Conservation (phyloP, 2,113 vertebrate species). For the Gymnobelideus leadbeateri region DNA sequence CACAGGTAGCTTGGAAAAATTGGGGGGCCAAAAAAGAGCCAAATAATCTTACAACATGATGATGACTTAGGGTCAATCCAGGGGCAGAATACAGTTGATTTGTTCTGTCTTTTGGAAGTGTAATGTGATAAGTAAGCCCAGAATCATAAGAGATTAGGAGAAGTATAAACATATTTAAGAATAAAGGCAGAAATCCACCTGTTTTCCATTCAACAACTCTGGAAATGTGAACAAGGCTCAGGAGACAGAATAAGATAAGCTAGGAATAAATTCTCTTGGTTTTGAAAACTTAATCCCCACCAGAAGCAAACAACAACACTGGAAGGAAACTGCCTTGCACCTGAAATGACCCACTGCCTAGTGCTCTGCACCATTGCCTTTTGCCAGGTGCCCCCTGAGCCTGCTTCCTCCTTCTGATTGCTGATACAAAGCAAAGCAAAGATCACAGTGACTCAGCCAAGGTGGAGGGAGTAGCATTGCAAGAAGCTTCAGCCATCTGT, state of each 20-base stretch:
- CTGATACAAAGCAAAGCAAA: accelerated
- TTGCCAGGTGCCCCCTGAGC: not conserved
- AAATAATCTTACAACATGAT: not conserved
- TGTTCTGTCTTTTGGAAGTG: not conserved
- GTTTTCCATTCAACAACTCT: slow-evolving; percentile 47
- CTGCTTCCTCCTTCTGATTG: not conserved
- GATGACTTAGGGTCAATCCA: not conserved
- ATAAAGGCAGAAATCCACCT: slow-evolving; percentile 65
- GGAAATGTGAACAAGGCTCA: slow-evolving; percentile 49
- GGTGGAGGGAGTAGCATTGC: not conserved
- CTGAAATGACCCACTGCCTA: not conserved
- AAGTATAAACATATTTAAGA: slow-evolving; percentile 62
- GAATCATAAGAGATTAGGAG: slow-evolving; percentile 50
- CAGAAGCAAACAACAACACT: slow-evolving; percentile 30
- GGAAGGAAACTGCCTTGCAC: not conserved
- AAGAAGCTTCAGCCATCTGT: not conserved
- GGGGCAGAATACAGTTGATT: not conserved
- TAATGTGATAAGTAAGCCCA: not conserved
- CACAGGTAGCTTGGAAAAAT: not conserved
- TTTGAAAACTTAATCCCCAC: slow-evolving; percentile 19
- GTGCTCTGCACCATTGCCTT: not conserved
- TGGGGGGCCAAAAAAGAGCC: not conserved
- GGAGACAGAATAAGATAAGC: not conserved
- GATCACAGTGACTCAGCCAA: not conserved
- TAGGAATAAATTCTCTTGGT: slow-evolving; percentile 24